A percentile compares a stretch with the other conserved stretches of the same genome.
phyloP scores from a whole-genome alignment of 2,888 invertebrate species.

The Lithosia quadra region DNA sequence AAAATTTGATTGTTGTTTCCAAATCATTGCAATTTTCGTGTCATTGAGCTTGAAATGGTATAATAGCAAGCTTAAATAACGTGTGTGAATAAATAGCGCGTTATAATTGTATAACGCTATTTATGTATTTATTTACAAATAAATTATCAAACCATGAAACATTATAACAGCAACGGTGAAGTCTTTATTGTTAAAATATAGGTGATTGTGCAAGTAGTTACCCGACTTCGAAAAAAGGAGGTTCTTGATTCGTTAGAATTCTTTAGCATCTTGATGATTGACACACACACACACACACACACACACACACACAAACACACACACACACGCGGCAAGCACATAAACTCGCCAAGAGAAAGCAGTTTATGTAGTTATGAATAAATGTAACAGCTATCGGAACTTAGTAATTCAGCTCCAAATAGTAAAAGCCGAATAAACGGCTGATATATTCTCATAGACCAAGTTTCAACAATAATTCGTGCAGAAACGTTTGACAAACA shows the following conservation, averaged over 20 bases:
- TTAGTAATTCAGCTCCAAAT: background rate
- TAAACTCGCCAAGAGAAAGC: background rate
- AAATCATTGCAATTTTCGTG: slow-evolving; percentile 42
- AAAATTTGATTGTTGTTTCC: slow-evolving; percentile 51
- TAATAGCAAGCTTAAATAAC: slow-evolving; percentile 26
- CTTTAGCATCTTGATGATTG: too few species aligned
- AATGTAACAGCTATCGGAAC: background rate
- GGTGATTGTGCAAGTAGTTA: background rate
- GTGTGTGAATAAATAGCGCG: slow-evolving; percentile 30
- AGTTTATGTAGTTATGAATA: background rate
- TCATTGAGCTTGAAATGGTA: slow-evolving; percentile 24
- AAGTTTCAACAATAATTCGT: background rate
- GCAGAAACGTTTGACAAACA: slow-evolving; percentile 28
- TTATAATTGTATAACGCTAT: too few species aligned
- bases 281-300: too few species aligned
- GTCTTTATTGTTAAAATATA: background rate
- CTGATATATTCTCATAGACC: background rate
- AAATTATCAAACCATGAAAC: too few species aligned
- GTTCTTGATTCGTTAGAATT: background rate
- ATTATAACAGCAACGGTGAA: background rate
- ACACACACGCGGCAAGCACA: background rate
- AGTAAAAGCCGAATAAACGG: background rate
- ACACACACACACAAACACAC: too few species aligned
- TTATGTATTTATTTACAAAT: too few species aligned
- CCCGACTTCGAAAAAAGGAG: background rate